Percentiles rank a stretch among this genome's conserved stretches.
Evolutionary conservation across 2,888 invertebrate species (phyloP).

Genomic region (Epistrophe eligans): DNA sequence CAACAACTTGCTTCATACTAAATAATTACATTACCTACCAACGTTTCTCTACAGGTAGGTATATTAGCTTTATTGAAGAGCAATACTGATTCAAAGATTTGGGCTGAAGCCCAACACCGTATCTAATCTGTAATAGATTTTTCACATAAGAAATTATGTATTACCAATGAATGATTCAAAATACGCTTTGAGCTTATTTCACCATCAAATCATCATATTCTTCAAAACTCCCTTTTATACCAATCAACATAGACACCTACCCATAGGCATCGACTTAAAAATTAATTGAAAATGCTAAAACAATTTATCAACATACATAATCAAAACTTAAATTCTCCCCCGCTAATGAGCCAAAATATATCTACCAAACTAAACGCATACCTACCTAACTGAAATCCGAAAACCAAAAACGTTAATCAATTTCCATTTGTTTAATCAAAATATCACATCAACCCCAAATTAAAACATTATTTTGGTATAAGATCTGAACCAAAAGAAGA

Average conservation of each 20-base stretch:
- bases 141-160: not conserved
- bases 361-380: not conserved
- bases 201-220: not conserved
- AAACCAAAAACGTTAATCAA: conserved; percentile 62
- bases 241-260: not conserved
- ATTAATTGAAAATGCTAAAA: conserved; percentile 53
- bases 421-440: conserved; percentile 70
- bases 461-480: conserved; percentile 52
- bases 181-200: not conserved
- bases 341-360: conserved; percentile 27
- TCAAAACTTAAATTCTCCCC: conserved; percentile 26
- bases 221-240: not conserved
- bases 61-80: too few relatives aligned
- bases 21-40: too few relatives aligned
- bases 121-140: too few relatives aligned
- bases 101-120: too few relatives aligned
- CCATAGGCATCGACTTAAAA: not conserved
- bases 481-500: conserved; percentile 30
- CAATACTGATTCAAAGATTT: too few relatives aligned
- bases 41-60: too few relatives aligned
- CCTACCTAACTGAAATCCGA: conserved; percentile 15
- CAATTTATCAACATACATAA: conserved; percentile 25
- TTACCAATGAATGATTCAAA: not conserved
- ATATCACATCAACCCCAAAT: conserved; percentile 71
- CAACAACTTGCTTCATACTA: too few relatives aligned